These are phyloP conservation scores for Melangyna quadrimaculata DNA, from an alignment of 2,888 invertebrate species.

Conservation along the genomic window DNA sequence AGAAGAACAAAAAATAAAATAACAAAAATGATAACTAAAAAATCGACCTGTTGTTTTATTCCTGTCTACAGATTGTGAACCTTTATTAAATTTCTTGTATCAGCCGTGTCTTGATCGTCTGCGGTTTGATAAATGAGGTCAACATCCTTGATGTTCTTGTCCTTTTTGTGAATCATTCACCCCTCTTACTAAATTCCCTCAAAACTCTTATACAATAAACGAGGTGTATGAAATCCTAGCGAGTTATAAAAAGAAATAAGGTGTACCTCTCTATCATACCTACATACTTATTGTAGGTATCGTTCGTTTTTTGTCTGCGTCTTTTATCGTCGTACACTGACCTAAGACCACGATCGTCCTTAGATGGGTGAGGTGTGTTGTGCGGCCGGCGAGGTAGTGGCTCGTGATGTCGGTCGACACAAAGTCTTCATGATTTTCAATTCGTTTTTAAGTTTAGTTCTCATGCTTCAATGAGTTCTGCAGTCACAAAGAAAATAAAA, in stretches of 20 bases:
- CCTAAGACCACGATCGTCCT: constrained; percentile 47
- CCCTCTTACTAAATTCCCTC: neutral
- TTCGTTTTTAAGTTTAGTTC: constrained; percentile 29
- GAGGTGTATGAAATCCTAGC: constrained; percentile 34
- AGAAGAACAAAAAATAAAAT: constrained; percentile 8
- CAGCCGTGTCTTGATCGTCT: constrained; percentile 46
- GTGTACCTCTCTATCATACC: neutral
- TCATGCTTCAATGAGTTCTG: constrained; percentile 57
- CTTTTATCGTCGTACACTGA: constrained; percentile 63
- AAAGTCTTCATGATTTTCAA: constrained; percentile 42
- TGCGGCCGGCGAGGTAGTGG: constrained; percentile 4
- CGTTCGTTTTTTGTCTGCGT: constrained; percentile 26
- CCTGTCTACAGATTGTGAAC: constrained; percentile 37
- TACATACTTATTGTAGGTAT: neutral
- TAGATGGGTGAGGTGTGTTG: neutral
- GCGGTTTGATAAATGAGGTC: constrained; percentile 75
- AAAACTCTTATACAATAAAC: neutral
- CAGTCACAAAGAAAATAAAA: neutral
- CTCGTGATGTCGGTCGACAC: neutral
- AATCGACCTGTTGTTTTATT: constrained; percentile 54
- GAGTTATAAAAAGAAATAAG: constrained; percentile 34
- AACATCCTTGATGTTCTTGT: constrained; percentile 80
- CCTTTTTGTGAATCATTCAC: constrained; percentile 73
- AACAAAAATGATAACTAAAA: neutral
- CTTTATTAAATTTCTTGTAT: constrained; percentile 12